A percentile compares a stretch with the other conserved stretches of the same genome.
These are phyloP conservation scores for Panthera leo DNA, from an alignment of 2,113 vertebrate genomes.

Conservation along the genomic window DNA sequence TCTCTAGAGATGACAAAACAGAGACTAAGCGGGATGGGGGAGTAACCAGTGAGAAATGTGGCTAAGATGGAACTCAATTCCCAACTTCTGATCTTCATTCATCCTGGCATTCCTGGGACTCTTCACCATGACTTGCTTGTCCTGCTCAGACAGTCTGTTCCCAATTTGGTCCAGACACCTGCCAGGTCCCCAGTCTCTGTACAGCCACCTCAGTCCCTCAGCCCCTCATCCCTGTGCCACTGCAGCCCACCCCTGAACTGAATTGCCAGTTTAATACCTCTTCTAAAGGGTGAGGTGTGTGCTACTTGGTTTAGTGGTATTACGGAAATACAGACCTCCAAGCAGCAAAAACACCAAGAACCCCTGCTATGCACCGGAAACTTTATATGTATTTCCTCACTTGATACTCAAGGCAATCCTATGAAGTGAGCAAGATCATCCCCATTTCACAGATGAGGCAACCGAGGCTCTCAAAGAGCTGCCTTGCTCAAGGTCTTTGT, in stretches of 20 bases:
- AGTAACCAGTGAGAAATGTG: not conserved
- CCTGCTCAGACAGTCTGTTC: not conserved
- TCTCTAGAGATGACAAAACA: not conserved
- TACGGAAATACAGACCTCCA: not conserved
- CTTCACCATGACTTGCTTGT: not conserved
- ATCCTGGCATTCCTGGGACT: not conserved
- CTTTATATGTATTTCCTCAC: not conserved
- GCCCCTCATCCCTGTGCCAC: not conserved
- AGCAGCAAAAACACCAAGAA: not conserved
- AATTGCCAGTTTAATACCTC: not conserved
- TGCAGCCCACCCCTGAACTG: not conserved
- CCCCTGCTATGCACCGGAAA: not conserved
- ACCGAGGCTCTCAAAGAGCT: not conserved
- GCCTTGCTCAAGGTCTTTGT: not conserved
- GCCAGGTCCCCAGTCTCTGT: not conserved
- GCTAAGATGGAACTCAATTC: not conserved
- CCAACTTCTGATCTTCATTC: not conserved
- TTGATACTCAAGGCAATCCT: not conserved
- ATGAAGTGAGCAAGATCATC: rapidly evolving
- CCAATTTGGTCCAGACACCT: not conserved
- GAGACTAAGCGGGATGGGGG: not conserved
- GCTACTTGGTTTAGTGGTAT: not conserved
- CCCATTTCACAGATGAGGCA: not conserved
- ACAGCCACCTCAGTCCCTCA: not conserved
- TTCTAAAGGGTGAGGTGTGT: not conserved